Conservation (phyloP, 2,797 vertebrate genomes). For the Oophaga sylvatica region DNA sequence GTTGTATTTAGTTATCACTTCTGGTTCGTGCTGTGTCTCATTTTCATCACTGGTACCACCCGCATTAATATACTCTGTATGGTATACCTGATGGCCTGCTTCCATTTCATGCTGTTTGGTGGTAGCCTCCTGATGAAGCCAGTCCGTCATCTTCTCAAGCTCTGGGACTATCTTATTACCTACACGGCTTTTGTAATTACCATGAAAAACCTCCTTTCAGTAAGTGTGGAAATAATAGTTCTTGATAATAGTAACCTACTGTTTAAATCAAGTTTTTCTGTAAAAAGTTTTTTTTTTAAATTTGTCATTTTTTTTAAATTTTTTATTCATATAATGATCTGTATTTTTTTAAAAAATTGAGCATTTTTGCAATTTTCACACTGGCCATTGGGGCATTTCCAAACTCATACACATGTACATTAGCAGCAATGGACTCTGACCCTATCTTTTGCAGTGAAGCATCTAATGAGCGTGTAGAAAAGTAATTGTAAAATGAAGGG, state of each 20-base stretch:
- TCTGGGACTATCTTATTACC: conserved; percentile 78
- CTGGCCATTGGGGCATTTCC: no score
- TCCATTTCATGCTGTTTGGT: conserved; percentile 81
- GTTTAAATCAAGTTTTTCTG: neutral
- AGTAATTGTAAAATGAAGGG: no score
- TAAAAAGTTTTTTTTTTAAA: no score
- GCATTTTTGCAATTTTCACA: no score
- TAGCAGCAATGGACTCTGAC: no score
- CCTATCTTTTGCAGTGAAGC: no score
- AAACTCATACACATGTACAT: no score
- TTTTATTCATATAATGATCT: neutral
- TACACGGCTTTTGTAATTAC: conserved; percentile 78
- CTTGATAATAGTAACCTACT: neutral
- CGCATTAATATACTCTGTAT: conserved; percentile 78
- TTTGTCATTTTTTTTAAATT: no score
- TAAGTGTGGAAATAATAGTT: conserved; percentile 51
- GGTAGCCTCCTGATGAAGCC: conserved; percentile 78
- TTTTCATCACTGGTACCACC: conserved; percentile 81
- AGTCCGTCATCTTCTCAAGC: conserved; percentile 71
- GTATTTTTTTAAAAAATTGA: no score
- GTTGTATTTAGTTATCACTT: conserved; percentile 81
- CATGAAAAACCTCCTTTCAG: conserved; percentile 78
- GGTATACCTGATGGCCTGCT: conserved; percentile 80
- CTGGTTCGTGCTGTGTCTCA: conserved; percentile 82
- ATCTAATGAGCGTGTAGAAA: no score